These are phyloP conservation scores for Mayetiola destructor DNA, from an alignment of 2,888 invertebrate genomes.

Conservation along the genomic window DNA sequence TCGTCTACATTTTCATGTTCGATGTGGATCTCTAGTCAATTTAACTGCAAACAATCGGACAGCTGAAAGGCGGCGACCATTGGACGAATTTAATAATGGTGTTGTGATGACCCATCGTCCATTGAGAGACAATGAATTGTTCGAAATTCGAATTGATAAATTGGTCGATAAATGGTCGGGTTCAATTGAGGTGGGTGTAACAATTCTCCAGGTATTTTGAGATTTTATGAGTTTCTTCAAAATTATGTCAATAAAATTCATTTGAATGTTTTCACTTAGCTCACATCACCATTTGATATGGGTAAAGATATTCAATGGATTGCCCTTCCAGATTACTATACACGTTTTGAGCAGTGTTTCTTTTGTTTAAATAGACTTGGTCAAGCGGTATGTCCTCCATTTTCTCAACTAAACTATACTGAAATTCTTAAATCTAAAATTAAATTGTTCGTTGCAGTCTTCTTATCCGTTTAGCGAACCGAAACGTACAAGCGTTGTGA, in stretches of 20 bases:
- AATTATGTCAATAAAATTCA: neutral
- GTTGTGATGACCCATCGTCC: conserved; percentile 90
- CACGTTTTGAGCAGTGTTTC: neutral
- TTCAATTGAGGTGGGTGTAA: conserved; percentile 58
- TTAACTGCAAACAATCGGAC: conserved; percentile 68
- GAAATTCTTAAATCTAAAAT: neutral
- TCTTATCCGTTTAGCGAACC: neutral
- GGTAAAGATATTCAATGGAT: neutral
- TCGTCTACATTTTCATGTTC: conserved; percentile 68
- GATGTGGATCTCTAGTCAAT: conserved; percentile 78
- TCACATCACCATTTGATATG: neutral
- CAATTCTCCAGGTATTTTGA: conserved; percentile 41
- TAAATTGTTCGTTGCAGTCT: neutral
- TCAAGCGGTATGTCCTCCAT: neutral
- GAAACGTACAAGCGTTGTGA: neutral
- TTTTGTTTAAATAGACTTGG: neutral
- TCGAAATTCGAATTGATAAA: conserved; percentile 86
- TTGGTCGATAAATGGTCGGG: conserved; percentile 88
- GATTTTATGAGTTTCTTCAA: neutral
- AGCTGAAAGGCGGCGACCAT: conserved; percentile 72
- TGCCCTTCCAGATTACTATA: neutral
- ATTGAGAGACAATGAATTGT: conserved; percentile 73
- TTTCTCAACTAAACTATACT: neutral
- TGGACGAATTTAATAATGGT: conserved; percentile 91
- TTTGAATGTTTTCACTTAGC: neutral